Evolutionary conservation across 2,113 vertebrate species (phyloP), one percentile per base, ranked within the genome.

Genomic region (Myiozetetes cayanensis): DNA sequence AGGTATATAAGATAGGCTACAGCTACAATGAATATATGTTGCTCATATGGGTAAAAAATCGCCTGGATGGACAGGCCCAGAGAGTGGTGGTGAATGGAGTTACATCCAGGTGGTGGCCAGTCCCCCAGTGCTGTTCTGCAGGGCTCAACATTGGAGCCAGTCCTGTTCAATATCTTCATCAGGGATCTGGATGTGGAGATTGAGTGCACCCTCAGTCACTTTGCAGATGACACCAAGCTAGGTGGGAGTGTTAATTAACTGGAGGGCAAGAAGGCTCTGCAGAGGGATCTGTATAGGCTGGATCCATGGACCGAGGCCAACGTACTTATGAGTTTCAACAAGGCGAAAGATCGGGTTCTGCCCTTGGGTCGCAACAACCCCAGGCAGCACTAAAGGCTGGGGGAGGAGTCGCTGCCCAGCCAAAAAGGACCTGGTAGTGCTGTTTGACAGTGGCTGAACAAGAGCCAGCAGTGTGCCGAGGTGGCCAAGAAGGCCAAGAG

Each of bases 31-130:
- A 65, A 85, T 72, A 41, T 37, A 22, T 49, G 7, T 55, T 80
- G 20, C 4, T 55, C 61, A 49, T 39, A 31, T 27, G 8, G 5
- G 9, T 27, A 23, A 53, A 79, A 39, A 9, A 1, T 17, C 39
- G 9, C 0, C 17, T 53, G 31, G 12, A 18, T 43, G 23, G 9
- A 31, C 0, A 1, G 4, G 27, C 33, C 12, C 46, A 37, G n/a
- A 49, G 44, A 39, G 4, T 31, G 8, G 5, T 44, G 14, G 8
- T 31, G n/a, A 65, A 28, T 10, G 23, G 44, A 85, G n/a, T n/a
- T 17, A 16, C 25, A 20, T 14, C 16, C 67, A 49, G 24, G 21
- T 79, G 72, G 8, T 4, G 12, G 1, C 1, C 0, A 0, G n/a
- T 33, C 47, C 49, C 28, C 2, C 27, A 6, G 37, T 4, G 39